Evolutionary conservation across 2,888 invertebrate species (phyloP).

Genomic region (Polydrusus cervinus): DNA sequence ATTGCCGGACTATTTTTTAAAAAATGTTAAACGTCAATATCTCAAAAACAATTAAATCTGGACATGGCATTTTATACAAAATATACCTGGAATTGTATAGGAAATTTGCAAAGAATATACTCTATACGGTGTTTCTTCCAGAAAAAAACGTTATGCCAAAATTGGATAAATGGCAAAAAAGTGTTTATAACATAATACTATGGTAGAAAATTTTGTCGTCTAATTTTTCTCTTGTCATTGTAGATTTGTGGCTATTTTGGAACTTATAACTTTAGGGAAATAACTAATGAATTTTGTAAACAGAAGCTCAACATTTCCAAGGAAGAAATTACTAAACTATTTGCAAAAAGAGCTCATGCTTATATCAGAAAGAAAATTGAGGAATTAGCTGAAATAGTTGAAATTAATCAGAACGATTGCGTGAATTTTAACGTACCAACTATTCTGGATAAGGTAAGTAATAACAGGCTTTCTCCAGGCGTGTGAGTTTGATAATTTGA

Average conservation of each 20-base stretch:
- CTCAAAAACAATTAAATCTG: too few relatives aligned
- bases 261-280: conserved; percentile 57
- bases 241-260: conserved; percentile 65
- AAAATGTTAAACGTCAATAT: too few relatives aligned
- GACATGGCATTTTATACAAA: too few relatives aligned
- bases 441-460: conserved; percentile 54
- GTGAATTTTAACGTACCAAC: conserved; percentile 46
- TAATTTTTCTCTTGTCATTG: conserved; percentile 33
- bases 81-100: too few relatives aligned
- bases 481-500: too few relatives aligned
- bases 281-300: conserved; percentile 55
- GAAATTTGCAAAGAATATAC: too few relatives aligned
- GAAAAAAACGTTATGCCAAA: too few relatives aligned
- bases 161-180: too few relatives aligned
- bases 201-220: too few relatives aligned
- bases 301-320: conserved; percentile 55
- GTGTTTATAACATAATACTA: too few relatives aligned
- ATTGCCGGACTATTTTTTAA: too few relatives aligned
- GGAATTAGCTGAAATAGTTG: conserved; percentile 54
- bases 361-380: conserved; percentile 58
- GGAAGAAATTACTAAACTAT: conserved; percentile 57
- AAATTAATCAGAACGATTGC: conserved; percentile 36
- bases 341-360: conserved; percentile 58
- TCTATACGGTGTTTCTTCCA: too few relatives aligned
- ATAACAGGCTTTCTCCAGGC: background rate